phyloP scores from a whole-genome alignment of 2,888 invertebrate genomes.

The Autographa gamma region DNA sequence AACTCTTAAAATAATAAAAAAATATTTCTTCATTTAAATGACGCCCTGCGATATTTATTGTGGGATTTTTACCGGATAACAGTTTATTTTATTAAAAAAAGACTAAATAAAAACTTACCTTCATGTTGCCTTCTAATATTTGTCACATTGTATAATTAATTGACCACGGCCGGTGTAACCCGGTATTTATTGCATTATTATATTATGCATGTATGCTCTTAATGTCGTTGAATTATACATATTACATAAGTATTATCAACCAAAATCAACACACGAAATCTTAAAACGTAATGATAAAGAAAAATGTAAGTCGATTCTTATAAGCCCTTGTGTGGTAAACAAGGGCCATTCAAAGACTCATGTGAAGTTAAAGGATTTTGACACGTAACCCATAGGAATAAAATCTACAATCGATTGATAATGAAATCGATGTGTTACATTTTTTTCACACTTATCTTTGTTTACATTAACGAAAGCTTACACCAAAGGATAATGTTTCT shows the following conservation, averaged over 20 bases:
- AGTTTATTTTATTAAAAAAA: no score
- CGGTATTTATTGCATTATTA: no score
- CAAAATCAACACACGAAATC: not conserved
- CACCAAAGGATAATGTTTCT: conserved; percentile 1
- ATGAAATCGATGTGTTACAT: not conserved
- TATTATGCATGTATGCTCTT: no score
- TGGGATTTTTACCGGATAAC: no score
- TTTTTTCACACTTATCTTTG: not conserved
- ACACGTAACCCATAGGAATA: not conserved
- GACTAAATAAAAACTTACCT: not conserved
- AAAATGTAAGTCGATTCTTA: conserved; percentile 11
- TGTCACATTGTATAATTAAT: not conserved
- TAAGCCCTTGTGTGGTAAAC: conserved; percentile 9
- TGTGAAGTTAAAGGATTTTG: not conserved
- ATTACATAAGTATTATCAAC: not conserved
- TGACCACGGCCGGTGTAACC: no score
- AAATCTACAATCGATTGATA: not conserved
- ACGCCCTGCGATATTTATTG: no score
- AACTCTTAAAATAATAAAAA: no score
- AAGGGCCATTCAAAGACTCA: conserved; percentile 8
- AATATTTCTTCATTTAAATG: no score
- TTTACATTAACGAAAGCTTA: conserved; percentile 28
- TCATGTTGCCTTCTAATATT: not conserved
- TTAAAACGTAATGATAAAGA: conserved; percentile 12
- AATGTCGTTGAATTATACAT: no score